These are phyloP conservation scores for Actinia tenebrosa DNA, from an alignment of 64 coral and sea anemone species.

Conservation along the genomic window DNA sequence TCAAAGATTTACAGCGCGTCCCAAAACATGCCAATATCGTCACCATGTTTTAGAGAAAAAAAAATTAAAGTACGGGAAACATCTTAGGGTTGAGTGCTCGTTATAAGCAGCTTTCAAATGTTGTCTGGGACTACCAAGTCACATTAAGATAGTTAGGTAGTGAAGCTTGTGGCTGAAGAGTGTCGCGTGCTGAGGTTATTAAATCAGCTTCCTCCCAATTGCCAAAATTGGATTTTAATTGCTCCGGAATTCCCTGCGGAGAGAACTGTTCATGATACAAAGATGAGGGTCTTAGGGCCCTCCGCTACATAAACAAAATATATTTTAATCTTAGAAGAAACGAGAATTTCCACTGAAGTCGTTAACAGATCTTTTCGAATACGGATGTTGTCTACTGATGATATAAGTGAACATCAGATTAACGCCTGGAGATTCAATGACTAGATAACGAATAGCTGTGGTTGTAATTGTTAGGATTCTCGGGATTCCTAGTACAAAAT, in stretches of 20 bases:
- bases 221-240: constrained; percentile 22
- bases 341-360: not conserved
- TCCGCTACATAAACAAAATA: not conserved
- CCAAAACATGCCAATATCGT: not conserved
- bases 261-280: not conserved
- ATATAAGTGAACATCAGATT: not conserved
- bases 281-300: not conserved
- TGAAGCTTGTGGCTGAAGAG: not conserved
- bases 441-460: not conserved
- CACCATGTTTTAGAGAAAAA: not conserved
- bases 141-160: not conserved
- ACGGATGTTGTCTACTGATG: not conserved
- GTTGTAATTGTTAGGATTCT: not conserved
- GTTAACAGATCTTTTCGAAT: not conserved
- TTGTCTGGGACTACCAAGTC: not conserved
- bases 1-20: not conserved
- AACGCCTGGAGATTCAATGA: not conserved
- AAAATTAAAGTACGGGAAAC: not conserved
- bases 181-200: constrained; percentile 23
- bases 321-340: not conserved
- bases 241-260: constrained; percentile 3
- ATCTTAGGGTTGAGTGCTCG: not conserved
- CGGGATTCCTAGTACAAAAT: not conserved
- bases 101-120: not conserved
- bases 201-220: constrained; percentile 11